phyloP scores from a whole-genome alignment of 2,888 invertebrate species.

The Serrognathus titanus region DNA sequence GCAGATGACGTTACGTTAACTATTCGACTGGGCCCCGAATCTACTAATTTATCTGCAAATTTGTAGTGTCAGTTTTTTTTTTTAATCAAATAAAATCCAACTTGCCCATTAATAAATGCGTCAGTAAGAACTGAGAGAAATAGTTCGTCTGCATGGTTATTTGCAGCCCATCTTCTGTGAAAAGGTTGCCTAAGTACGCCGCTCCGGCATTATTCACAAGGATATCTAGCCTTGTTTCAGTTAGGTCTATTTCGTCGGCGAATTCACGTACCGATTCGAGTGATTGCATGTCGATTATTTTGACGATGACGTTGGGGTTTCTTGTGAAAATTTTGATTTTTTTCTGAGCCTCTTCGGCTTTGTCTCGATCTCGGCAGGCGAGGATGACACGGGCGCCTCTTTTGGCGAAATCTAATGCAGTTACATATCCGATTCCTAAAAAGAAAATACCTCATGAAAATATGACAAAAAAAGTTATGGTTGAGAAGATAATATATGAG shows the following conservation, averaged over 20 bases:
- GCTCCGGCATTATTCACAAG: constrained; percentile 64
- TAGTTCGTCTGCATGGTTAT: constrained; percentile 46
- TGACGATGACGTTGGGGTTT: constrained; percentile 40
- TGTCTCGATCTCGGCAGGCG: constrained; percentile 48
- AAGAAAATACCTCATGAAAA: background rate
- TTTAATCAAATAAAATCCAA: background rate
- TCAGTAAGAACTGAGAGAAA: constrained; percentile 54
- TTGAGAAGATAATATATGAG: too few species aligned
- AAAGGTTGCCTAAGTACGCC: constrained; percentile 46
- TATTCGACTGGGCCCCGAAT: constrained; percentile 32
- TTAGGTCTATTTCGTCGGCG: constrained; percentile 55
- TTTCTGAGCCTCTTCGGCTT: constrained; percentile 17
- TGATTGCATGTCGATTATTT: constrained; percentile 54
- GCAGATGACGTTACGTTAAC: constrained; percentile 33
- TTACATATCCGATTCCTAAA: constrained; percentile 46
- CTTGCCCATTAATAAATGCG: constrained; percentile 58
- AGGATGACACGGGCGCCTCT: constrained; percentile 55
- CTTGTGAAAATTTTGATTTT: constrained; percentile 36
- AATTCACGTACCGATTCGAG: constrained; percentile 58
- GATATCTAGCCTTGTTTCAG: constrained; percentile 57
- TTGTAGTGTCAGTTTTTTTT: background rate
- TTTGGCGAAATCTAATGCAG: constrained; percentile 44
- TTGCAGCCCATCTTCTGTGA: constrained; percentile 62
- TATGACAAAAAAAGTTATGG: too few species aligned
- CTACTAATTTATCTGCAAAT: constrained; percentile 49